These are phyloP conservation scores for Zaprionus ghesquierei DNA, from an alignment of 1,140 invertebrate genomes.

Conservation along the genomic window DNA sequence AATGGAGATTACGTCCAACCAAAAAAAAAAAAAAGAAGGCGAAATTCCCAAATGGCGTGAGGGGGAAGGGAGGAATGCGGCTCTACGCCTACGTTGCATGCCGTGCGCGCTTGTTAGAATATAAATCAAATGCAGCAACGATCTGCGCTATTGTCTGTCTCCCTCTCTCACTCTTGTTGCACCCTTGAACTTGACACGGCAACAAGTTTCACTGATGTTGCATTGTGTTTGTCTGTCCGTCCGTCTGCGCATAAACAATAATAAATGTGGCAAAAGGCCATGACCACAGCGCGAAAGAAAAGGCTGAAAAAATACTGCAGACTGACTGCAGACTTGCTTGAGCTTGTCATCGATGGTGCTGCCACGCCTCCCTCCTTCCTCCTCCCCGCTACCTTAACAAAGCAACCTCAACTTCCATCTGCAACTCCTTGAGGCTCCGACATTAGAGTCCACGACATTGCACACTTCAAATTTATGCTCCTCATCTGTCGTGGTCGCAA, in stretches of 20 bases:
- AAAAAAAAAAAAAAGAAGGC: conserved; percentile 13
- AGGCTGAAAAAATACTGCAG: too few species aligned
- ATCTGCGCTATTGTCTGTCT: background rate
- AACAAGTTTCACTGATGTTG: conserved; percentile 55
- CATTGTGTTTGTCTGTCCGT: conserved; percentile 60
- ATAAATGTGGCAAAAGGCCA: conserved; percentile 71
- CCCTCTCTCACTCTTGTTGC: conserved; percentile 30
- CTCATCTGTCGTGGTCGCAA: background rate
- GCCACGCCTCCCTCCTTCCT: background rate
- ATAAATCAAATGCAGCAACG: conserved; percentile 16
- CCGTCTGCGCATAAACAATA: conserved; percentile 63
- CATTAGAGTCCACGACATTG: background rate
- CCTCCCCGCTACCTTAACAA: background rate
- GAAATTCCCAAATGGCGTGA: background rate
- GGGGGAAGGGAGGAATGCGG: too few species aligned
- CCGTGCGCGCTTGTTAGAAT: conserved; percentile 13
- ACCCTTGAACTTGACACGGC: conserved; percentile 77
- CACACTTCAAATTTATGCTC: conserved; percentile 4
- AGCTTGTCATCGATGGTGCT: background rate
- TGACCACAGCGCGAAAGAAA: conserved; percentile 32
- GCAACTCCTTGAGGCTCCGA: background rate
- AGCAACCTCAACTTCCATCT: background rate
- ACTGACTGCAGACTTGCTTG: background rate
- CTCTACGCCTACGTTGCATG: conserved; percentile 27
- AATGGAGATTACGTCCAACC: conserved; percentile 59